A percentile compares a stretch with the other conserved stretches of the same genome.
Evolutionary conservation across 2,888 invertebrate species (phyloP).

Genomic region (Synanthedon myopaeformis): DNA sequence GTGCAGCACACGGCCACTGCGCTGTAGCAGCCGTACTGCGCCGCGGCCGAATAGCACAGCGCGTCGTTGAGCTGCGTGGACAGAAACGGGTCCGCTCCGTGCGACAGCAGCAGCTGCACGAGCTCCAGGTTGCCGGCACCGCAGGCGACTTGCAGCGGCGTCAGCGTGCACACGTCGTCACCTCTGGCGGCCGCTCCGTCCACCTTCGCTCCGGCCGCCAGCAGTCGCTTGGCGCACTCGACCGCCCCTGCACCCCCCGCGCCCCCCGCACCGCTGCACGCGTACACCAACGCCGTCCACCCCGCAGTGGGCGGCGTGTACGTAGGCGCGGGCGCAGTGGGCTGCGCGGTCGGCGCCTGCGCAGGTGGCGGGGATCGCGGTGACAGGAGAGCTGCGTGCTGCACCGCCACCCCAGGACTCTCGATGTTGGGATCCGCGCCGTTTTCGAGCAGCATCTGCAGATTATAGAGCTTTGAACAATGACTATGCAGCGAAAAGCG

Average conservation of each 20-base stretch:
- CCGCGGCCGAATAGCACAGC: slow-evolving; percentile 86
- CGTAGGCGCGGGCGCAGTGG: slow-evolving; percentile 16
- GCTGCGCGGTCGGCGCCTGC: slow-evolving; percentile 25
- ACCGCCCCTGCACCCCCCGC: slow-evolving; percentile 63
- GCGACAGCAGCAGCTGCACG: slow-evolving; percentile 81
- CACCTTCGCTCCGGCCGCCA: slow-evolving; percentile 85
- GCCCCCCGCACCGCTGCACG: slow-evolving; percentile 40
- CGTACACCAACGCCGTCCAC: slow-evolving; percentile 92
- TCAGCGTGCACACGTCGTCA: slow-evolving; percentile 88
- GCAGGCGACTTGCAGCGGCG: slow-evolving; percentile 88
- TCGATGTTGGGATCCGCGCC: slow-evolving; percentile 87
- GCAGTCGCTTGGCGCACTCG: slow-evolving; percentile 74
- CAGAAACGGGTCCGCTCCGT: slow-evolving; percentile 90
- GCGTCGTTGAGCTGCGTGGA: slow-evolving; percentile 87
- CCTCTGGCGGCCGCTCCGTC: slow-evolving; percentile 87
- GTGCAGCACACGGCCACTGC: slow-evolving; percentile 91
- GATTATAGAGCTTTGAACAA: neutral
- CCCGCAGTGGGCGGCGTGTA: slow-evolving; percentile 61
- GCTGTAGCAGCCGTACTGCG: slow-evolving; percentile 88
- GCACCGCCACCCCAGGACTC: slow-evolving; percentile 71
- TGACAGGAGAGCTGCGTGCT: slow-evolving; percentile 43
- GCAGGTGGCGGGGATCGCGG: slow-evolving; percentile 32
- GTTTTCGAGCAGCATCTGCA: slow-evolving; percentile 77
- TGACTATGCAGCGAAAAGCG: too few relatives aligned
- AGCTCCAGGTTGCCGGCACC: slow-evolving; percentile 85